These are phyloP conservation scores for Eulemur rubriventer DNA, from an alignment of 2,797 vertebrate genomes.

Conservation along the genomic window DNA sequence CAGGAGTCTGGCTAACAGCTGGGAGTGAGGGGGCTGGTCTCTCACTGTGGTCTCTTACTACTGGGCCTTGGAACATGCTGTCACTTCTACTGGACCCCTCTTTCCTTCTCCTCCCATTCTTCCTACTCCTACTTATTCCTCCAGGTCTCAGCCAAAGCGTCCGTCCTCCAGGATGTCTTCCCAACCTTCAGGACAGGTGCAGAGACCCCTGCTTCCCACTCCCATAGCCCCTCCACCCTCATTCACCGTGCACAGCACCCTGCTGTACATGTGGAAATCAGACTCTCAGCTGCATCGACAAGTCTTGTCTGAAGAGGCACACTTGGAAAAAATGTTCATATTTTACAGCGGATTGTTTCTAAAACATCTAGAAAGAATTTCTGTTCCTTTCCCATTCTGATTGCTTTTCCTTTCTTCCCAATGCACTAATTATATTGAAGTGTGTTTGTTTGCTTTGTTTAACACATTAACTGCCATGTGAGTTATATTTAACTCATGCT, in stretches of 20 bases:
- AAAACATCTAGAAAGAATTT: background rate
- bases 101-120: background rate
- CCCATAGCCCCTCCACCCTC: background rate
- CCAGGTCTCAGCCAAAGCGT: background rate
- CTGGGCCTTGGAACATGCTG: background rate
- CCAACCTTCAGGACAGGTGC: background rate
- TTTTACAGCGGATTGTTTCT: background rate
- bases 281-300: background rate
- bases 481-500: too few relatives aligned
- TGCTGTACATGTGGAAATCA: background rate
- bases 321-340: background rate
- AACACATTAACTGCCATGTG: background rate
- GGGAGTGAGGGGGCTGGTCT: too few relatives aligned
- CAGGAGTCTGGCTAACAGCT: background rate
- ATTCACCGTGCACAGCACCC: background rate
- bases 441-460: background rate
- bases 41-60: rapidly evolving
- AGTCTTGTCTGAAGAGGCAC: background rate
- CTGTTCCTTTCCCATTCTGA: background rate
- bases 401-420: background rate
- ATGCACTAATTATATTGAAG: too few relatives aligned
- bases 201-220: background rate
- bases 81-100: background rate
- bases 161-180: background rate
- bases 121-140: background rate